phyloP scores from a whole-genome alignment of 2,113 vertebrate species.

The Perca flavescens region DNA sequence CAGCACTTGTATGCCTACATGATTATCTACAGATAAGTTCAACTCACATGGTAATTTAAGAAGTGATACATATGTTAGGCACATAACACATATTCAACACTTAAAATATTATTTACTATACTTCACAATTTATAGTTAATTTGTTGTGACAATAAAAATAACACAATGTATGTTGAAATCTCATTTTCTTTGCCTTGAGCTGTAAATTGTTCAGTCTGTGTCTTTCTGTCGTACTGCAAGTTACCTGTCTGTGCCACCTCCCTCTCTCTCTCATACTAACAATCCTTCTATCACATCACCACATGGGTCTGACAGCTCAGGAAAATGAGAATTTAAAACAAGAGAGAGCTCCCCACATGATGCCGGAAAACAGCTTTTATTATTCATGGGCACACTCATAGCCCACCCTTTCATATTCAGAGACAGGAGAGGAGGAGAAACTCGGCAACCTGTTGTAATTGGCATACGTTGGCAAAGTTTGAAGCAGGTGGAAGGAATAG shows the following conservation, averaged over 20 bases:
- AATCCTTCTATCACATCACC: conserved; percentile 54
- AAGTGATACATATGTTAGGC: background rate
- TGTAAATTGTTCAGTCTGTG: background rate
- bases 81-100: background rate
- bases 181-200: background rate
- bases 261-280: conserved; percentile 22
- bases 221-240: background rate
- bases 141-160: background rate
- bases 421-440: conserved; percentile 42
- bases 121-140: background rate
- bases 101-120: background rate
- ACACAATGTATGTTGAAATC: background rate
- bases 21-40: background rate
- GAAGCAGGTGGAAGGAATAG: conserved; percentile 64
- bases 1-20: background rate
- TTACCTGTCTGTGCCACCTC: conserved; percentile 26
- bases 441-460: conserved; percentile 61
- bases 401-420: conserved; percentile 56
- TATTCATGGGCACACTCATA: conserved; percentile 70
- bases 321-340: conserved; percentile 72
- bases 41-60: background rate
- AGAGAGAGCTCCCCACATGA: conserved; percentile 49
- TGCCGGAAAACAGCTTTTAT: conserved; percentile 68
- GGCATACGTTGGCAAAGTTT: conserved; percentile 49
- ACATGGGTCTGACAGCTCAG: conserved; percentile 67